Evolutionary conservation across 2,113 vertebrate genomes (phyloP), one percentile per base, ranked within the genome.

Genomic region (Lycaon pictus): DNA sequence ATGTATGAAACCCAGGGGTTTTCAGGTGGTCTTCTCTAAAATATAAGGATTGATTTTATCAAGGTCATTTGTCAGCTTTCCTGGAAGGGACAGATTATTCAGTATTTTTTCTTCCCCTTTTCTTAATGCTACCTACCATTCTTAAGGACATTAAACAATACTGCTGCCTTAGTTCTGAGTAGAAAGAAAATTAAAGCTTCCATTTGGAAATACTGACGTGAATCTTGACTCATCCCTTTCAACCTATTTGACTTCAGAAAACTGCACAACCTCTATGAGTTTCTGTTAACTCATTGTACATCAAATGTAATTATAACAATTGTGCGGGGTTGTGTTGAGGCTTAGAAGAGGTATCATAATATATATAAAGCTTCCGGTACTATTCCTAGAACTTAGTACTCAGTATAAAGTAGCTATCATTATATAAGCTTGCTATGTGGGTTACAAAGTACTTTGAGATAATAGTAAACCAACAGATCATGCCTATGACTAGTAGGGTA

Each of bases 341-440:
- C 53, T 93, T 67, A 23, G 82, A 76, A 35, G 37, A 80, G 29
- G 20, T 19, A 67, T 6, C 37, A 62, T 67, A 88, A 48, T 4
- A 67, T 65, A 76, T 51, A 17, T 35, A 76, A 81, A 92, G 32
- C 43, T 87, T 63, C 27, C 8, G 87, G 23, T 32, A 67, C 77
- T 88, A 76, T 58, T 83, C 67, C 51, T 93, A 88, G 84, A 93
- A 88, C 51, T 92, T 83, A 88, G 51, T 32, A 51, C 48, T 90
- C 65, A 81, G 19, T 81, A 77, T 53, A 43, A 85, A 90, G 71
- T 63, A 90, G 15, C 19, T 62, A 19, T 72, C 65, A 37, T 43
- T 23, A 80, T 51, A 55, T 20, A 85, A 53, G 43, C 63, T 62
- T 86, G 56, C 71, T 48, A 71, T 13, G 48, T 77, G 58, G 11